Base-by-base conservation (phyloP, 2,888 invertebrate species). In the Archips xylosteana region DNA sequence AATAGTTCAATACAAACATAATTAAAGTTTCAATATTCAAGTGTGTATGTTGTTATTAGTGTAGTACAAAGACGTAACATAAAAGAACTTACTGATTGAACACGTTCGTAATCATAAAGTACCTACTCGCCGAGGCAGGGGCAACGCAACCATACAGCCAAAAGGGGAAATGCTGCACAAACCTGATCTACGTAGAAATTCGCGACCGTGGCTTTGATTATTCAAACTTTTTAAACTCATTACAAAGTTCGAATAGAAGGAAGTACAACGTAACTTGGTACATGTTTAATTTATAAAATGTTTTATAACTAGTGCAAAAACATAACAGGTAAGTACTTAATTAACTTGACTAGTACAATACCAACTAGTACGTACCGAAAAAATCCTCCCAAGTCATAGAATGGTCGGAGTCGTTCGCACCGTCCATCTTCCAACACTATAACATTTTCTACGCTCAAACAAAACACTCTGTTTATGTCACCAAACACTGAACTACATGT, bases 331-430 rank as follows among this genome's bases (percentile, higher is more conserved):
- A 51, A 54, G 45, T 45, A 39, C 39, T 6, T 39, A 39, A 3
- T 39, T 39, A 4, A 39, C 39, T 39, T 39, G 6, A 23, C 23
- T 23, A 23, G 23, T 23, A 6, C 8, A 23, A 1, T 23, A 6
- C 8, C 23, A 23, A 23, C 51, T 54, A 57, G 32, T 57, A 94
- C 96, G 92, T 84, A 96, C 96, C 96, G 85, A 96, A 96, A 94
- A 96, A 96, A 85, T 96, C 96, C 89, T 96, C 96, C 96, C 96
- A 96, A 86, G 96, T 96, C 94, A 96, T 95, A 87, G 96, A 96
- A 83, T 95, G 95, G 89, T 96, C 96, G 81, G 96, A 96, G 88
- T 96, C 96, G 82, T 92, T 94, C 80, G 92, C 89, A 85, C 92
- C 94, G 86, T 95, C 95, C 94, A 95, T 95, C 85, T 91, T 93